These are phyloP conservation scores for Muscina levida DNA, from an alignment of 2,888 invertebrate species.

Conservation along the genomic window DNA sequence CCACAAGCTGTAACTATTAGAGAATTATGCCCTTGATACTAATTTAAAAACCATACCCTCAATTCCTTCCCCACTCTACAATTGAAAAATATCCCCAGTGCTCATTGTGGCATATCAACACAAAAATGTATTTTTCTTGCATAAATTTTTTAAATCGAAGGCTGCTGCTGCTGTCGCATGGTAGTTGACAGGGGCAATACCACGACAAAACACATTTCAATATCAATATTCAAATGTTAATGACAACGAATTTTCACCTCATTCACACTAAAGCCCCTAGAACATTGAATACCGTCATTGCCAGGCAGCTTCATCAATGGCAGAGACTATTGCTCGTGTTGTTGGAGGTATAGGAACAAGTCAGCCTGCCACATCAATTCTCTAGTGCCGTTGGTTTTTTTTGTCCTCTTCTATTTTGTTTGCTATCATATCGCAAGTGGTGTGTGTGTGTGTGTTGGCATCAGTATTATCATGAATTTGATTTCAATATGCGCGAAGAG, in stretches of 20 bases:
- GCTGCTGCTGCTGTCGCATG: slow-evolving; percentile 12
- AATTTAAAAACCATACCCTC: slow-evolving; percentile 1
- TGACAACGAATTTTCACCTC: slow-evolving; percentile 33
- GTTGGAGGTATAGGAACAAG: not conserved
- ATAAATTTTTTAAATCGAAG: slow-evolving; percentile 25
- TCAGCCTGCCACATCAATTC: slow-evolving; percentile 42
- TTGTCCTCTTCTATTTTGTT: slow-evolving; percentile 37
- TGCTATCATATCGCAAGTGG: slow-evolving; percentile 30
- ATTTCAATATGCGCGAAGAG: slow-evolving; percentile 1
- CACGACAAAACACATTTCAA: slow-evolving; percentile 40
- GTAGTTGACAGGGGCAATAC: too few species aligned
- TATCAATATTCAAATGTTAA: slow-evolving; percentile 53
- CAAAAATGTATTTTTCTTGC: not conserved
- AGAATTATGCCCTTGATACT: slow-evolving; percentile 47
- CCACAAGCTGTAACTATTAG: slow-evolving; percentile 27
- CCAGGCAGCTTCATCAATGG: not conserved
- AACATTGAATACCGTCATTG: not conserved
- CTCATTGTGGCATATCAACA: too few species aligned
- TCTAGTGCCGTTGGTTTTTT: slow-evolving; percentile 55
- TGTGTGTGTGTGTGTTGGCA: too few species aligned
- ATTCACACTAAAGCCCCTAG: not conserved
- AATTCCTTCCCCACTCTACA: not conserved
- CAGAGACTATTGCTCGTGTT: too few species aligned
- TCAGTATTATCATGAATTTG: slow-evolving; percentile 24
- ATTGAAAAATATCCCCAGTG: not conserved